These are phyloP conservation scores for Glyphotaelius pellucidus DNA, from an alignment of 2,888 invertebrate species.

Conservation along the genomic window DNA sequence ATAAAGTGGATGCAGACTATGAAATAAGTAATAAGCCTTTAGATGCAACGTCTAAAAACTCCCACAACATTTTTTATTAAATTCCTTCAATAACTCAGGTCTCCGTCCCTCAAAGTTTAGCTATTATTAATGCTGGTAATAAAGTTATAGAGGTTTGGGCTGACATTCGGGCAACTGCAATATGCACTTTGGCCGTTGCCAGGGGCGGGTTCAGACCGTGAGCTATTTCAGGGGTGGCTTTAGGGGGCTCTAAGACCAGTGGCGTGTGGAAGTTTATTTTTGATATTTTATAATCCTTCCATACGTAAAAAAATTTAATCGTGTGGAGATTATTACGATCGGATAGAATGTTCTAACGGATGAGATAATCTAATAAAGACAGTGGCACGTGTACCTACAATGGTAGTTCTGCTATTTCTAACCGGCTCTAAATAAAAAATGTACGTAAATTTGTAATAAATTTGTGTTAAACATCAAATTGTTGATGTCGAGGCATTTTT, in stretches of 20 bases:
- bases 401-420: too few species aligned
- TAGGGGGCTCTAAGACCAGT: neutral
- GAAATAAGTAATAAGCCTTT: neutral
- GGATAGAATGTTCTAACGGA: too few species aligned
- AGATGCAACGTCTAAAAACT: neutral
- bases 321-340: too few species aligned
- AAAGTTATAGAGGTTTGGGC: conserved; percentile 8
- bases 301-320: too few species aligned
- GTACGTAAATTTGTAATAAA: too few species aligned
- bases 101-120: neutral
- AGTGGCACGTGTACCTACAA: too few species aligned
- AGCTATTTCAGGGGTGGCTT: conserved; percentile 20
- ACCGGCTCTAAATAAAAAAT: too few species aligned
- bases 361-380: too few species aligned
- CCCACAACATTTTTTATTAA: neutral
- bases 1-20: neutral
- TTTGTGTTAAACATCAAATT: too few species aligned
- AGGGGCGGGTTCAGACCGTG: conserved; percentile 8
- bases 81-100: neutral
- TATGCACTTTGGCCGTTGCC: conserved; percentile 34
- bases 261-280: neutral
- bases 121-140: neutral
- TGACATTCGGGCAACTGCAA: conserved; percentile 48
- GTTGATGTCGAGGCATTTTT: too few species aligned
- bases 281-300: neutral